Conservation (phyloP, 1,140 invertebrate species). For the Zeugodacus cucurbitae region DNA sequence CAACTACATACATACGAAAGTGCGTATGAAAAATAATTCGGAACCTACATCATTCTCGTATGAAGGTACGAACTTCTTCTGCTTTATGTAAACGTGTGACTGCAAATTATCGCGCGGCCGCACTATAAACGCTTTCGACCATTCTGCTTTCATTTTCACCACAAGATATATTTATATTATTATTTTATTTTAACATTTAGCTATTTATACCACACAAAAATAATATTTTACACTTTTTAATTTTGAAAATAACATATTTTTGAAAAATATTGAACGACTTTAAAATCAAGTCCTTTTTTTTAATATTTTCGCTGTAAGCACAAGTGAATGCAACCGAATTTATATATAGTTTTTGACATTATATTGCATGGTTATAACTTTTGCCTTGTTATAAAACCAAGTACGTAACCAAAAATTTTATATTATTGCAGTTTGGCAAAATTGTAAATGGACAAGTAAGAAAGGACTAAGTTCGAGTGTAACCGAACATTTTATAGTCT, state of each 20-base stretch:
- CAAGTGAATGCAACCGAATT: no score
- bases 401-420: no score
- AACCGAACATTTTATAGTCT: no score
- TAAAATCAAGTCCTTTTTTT: neutral
- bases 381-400: no score
- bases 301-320: no score
- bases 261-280: neutral
- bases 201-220: neutral
- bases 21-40: no score
- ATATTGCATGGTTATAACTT: no score
- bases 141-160: constrained; percentile 41
- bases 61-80: constrained; percentile 46
- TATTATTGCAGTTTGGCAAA: no score
- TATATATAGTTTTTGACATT: no score
- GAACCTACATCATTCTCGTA: constrained; percentile 49
- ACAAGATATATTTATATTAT: neutral
- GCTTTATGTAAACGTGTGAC: constrained; percentile 43
- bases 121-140: constrained; percentile 42
- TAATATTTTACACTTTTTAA: constrained; percentile 15
- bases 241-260: neutral
- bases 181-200: neutral
- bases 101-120: constrained; percentile 37
- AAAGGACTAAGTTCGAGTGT: no score
- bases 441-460: no score
- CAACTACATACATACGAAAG: no score